Evolutionary conservation across 37 sponge, comb jelly and placozoan genomes (phyloP).

Genomic region (Halisarca cf. caerulea): DNA sequence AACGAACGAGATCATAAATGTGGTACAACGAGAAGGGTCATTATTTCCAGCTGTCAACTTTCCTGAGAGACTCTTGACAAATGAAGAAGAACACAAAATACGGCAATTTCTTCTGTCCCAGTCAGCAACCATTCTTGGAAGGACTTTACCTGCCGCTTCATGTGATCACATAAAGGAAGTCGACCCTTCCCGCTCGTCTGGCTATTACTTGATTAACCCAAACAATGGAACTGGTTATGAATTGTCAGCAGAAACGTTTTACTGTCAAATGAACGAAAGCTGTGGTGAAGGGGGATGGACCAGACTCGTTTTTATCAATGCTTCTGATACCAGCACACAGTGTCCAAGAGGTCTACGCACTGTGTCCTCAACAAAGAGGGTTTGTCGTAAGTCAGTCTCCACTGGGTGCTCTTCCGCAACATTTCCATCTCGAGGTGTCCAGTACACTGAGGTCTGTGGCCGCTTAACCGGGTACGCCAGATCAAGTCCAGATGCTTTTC

Average conservation of each 20-base stretch:
- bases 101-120: too few species aligned
- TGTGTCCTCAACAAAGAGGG: neutral
- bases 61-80: too few species aligned
- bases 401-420: neutral
- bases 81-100: too few species aligned
- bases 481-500: neutral
- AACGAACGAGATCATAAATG: too few species aligned
- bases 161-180: neutral
- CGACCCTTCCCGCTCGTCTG: neutral
- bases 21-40: too few species aligned
- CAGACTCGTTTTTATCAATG: neutral
- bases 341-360: neutral
- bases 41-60: too few species aligned
- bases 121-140: too few species aligned
- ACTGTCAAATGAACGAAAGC: neutral
- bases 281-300: slow-evolving; percentile 2
- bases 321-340: neutral
- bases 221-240: neutral
- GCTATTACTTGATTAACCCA: neutral
- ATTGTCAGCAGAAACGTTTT: neutral
- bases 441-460: neutral
- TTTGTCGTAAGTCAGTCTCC: neutral
- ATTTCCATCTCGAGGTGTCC: neutral
- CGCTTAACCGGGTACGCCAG: neutral
- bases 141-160: neutral